These are phyloP conservation scores for Synergus gifuensis DNA, from an alignment of 2,888 invertebrate genomes.

Conservation along the genomic window DNA sequence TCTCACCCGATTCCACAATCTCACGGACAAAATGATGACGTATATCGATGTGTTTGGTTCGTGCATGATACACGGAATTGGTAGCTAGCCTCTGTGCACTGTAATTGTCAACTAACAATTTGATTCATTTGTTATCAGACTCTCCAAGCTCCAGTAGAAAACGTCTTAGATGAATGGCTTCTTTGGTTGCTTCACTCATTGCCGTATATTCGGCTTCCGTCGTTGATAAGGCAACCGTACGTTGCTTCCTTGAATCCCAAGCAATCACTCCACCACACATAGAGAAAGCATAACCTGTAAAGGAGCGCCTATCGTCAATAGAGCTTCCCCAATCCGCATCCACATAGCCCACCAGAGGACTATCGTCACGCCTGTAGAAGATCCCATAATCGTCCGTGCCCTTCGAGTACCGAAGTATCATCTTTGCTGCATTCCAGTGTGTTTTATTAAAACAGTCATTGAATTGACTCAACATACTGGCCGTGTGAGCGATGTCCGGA, in stretches of 20 bases:
- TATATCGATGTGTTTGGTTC: too few relatives aligned
- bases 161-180: constrained; percentile 55
- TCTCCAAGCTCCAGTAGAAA: constrained; percentile 24
- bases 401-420: constrained; percentile 23
- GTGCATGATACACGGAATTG: too few relatives aligned
- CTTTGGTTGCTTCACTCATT: constrained; percentile 57
- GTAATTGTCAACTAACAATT: constrained; percentile 39
- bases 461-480: constrained; percentile 49
- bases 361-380: background rate
- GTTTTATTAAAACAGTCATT: constrained; percentile 37
- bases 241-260: constrained; percentile 59
- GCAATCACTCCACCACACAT: constrained; percentile 55
- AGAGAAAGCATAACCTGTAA: constrained; percentile 60
- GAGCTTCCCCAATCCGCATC: constrained; percentile 49
- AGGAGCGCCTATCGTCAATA: constrained; percentile 57
- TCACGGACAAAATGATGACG: too few relatives aligned
- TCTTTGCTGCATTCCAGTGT: constrained; percentile 20
- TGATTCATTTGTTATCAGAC: background rate
- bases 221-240: constrained; percentile 58
- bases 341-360: background rate
- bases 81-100: constrained; percentile 46
- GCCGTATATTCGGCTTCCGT: constrained; percentile 65
- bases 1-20: too few relatives aligned
- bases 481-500: constrained; percentile 47
- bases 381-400: background rate